A percentile compares a stretch with the other conserved stretches of the same genome.
These are phyloP conservation scores for Glaucidium brasilianum DNA, from an alignment of 2,113 vertebrate genomes.

Conservation along the genomic window DNA sequence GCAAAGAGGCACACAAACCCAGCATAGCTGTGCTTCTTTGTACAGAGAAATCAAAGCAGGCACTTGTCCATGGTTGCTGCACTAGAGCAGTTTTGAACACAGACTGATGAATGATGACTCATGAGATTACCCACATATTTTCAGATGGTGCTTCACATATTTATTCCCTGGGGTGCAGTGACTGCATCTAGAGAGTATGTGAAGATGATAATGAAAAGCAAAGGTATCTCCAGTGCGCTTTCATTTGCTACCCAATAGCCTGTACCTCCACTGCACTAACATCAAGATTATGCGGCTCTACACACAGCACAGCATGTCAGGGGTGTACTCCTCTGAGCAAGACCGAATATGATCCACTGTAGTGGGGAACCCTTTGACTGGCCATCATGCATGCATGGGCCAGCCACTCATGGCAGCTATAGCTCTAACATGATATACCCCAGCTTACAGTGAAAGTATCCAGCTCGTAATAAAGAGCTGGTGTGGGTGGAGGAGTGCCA, in stretches of 20 bases:
- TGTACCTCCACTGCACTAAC: not conserved
- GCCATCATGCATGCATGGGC: not conserved
- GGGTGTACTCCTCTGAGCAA: not conserved
- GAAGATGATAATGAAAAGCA: not conserved
- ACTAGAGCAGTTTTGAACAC: not conserved
- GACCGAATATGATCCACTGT: not conserved
- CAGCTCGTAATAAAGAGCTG: not conserved
- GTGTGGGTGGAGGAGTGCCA: not conserved
- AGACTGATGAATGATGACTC: not conserved
- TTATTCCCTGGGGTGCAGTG: not conserved
- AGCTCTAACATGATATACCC: not conserved
- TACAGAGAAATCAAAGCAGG: not conserved
- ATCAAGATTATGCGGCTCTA: not conserved
- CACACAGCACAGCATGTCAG: not conserved
- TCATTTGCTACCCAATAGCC: not conserved
- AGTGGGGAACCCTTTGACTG: not conserved
- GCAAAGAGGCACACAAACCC: not conserved
- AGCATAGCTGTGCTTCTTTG: not conserved
- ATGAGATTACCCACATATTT: not conserved
- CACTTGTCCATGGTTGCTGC: too few relatives aligned
- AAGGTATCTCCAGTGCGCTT: not conserved
- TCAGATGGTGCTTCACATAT: rapidly evolving
- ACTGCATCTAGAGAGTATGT: not conserved
- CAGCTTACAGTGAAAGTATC: not conserved
- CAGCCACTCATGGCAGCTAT: not conserved